These are phyloP conservation scores for Drosophila repleta DNA, from an alignment of 1,140 invertebrate species.

Conservation along the genomic window DNA sequence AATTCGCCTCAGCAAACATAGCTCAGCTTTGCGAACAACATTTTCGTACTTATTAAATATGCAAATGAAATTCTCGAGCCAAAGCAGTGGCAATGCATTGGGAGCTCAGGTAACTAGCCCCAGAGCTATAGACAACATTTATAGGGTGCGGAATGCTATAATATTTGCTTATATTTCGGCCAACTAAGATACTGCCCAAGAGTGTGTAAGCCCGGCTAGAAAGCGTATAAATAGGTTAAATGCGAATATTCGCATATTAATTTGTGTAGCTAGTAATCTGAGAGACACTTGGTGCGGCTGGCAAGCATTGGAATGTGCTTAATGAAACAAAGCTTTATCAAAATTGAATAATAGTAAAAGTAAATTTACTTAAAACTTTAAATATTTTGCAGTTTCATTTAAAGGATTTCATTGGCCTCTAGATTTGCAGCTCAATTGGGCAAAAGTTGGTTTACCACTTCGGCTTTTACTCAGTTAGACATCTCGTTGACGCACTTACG, in stretches of 20 bases:
- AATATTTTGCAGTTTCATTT: no score
- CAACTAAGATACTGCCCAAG: background rate
- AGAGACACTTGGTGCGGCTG: no score
- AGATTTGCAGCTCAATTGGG: no score
- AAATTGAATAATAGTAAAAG: no score
- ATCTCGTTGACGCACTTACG: conserved; percentile 35
- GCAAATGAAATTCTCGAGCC: conserved; percentile 68
- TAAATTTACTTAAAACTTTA: no score
- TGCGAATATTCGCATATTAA: background rate
- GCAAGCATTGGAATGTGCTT: no score
- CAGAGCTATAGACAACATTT: background rate
- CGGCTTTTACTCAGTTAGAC: conserved; percentile 29
- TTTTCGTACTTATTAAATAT: conserved; percentile 57
- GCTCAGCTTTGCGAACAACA: conserved; percentile 34
- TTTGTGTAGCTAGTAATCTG: no score
- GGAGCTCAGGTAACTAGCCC: conserved; percentile 18
- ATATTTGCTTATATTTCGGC: background rate
- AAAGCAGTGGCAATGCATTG: conserved; percentile 51
- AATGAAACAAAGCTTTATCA: no score
- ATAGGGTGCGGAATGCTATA: background rate
- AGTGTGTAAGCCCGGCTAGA: background rate
- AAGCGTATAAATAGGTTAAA: background rate
- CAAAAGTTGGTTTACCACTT: conserved; percentile 2
- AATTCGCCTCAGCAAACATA: conserved; percentile 52
- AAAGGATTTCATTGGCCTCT: no score